A percentile compares a stretch with the other conserved stretches of the same genome.
Conservation (phyloP, 2,797 vertebrate species). For the Neosilurus hyrtlii region DNA sequence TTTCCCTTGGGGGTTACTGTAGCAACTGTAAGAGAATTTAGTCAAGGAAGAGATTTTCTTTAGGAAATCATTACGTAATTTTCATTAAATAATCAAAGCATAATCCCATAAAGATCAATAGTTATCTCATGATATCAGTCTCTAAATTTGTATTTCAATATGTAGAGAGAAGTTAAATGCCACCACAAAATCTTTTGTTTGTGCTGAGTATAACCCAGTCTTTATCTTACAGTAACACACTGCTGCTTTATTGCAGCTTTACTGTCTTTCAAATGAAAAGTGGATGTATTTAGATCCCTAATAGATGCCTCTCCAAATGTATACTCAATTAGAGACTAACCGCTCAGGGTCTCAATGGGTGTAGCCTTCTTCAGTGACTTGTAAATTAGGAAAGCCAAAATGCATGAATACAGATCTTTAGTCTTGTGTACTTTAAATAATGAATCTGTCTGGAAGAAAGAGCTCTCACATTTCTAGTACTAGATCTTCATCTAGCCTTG, state of each 20-base stretch:
- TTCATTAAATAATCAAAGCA: background rate
- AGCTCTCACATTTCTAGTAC: slow-evolving; percentile 27
- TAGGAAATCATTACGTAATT: background rate
- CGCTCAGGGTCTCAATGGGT: slow-evolving; percentile 46
- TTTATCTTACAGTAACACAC: slow-evolving; percentile 55
- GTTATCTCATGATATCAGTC: slow-evolving; percentile 9
- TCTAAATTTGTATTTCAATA: slow-evolving; percentile 9
- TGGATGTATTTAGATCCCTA: slow-evolving; percentile 60
- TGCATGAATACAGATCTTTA: slow-evolving; percentile 16
- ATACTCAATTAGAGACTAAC: slow-evolving; percentile 68
- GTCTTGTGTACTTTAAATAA: slow-evolving; percentile 56
- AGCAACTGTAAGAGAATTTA: background rate
- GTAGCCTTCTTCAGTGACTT: slow-evolving; percentile 28
- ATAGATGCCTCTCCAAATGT: slow-evolving; percentile 61
- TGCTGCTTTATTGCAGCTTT: slow-evolving; percentile 64
- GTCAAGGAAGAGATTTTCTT: background rate
- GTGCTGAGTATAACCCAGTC: slow-evolving; percentile 24
- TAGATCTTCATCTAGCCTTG: slow-evolving; percentile 3
- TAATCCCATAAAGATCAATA: background rate
- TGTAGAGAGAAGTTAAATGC: slow-evolving; percentile 16
- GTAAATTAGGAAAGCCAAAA: slow-evolving; percentile 46
- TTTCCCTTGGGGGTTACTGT: background rate
- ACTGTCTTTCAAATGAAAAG: slow-evolving; percentile 64
- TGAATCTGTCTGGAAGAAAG: slow-evolving; percentile 39
- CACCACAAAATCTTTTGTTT: slow-evolving; percentile 34